Base-by-base conservation (phyloP, 2,113 vertebrate genomes). In the Scophthalmus maximus region DNA sequence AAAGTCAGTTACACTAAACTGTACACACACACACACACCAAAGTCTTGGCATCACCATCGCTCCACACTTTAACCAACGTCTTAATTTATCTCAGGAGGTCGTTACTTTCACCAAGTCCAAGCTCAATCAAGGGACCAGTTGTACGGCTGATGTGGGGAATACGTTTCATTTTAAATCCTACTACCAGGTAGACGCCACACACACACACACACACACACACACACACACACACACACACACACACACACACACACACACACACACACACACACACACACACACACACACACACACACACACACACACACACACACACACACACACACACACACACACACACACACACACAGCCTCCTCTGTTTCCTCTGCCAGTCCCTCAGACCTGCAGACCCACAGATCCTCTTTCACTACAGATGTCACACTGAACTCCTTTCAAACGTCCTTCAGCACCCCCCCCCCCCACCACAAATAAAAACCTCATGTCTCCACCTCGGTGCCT, bases 371-470 rank as follows among this genome's bases (percentile, higher is more conserved):
- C 76, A 64, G 26, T 20, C 52, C 61, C 2, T 1, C 53, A 68
- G 73, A 86, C 56, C 83, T 58, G 57, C 71, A 55, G 44, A 56
- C 62, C 62, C 81, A 85, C 78, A 87, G 73, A 76, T 79, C 76
- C 70, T 62, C 73, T 85, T 82, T 85, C 66, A 79, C 66, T 47
- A 52, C 17, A 46, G 36, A 53, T 12, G 61, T 79, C 44, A 72
- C 71, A 86, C 64, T 76, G 60, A 49, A 42, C 34, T 47, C 70
- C 61, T 83, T 84, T 70, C 68, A 82, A 40, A 46, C 73, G 70
- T 59, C 49, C 71, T 61, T 62, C 60, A 70, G 61, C n/a, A n/a
- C n/a, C n/a, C n/a, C n/a, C n/a, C n/a, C n/a, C n/a, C 60, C 52
- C 7, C 50, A 15, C 25, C 46, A n/a, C 49, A 40, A 40, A 50